These are phyloP conservation scores for Lampris megalopsis DNA, from an alignment of 2,113 vertebrate genomes.

Conservation along the genomic window DNA sequence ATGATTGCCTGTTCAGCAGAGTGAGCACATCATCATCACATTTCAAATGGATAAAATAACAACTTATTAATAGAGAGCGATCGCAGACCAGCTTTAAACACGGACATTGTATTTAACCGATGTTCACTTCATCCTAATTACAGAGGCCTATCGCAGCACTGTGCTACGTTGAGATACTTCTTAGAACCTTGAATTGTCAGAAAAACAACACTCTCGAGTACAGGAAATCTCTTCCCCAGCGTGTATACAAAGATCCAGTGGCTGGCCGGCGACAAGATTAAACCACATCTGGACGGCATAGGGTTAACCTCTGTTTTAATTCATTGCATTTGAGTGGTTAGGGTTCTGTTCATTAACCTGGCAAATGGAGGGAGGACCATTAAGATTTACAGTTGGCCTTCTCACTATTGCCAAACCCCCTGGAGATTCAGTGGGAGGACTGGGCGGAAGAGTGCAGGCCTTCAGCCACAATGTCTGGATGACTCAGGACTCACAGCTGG, in stretches of 20 bases:
- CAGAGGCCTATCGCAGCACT: too few relatives aligned
- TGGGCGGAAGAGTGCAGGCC: conserved; percentile 24
- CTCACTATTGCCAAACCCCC: conserved; percentile 40
- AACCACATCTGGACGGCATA: conserved; percentile 2
- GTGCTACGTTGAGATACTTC: too few relatives aligned
- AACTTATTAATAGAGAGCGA: too few relatives aligned
- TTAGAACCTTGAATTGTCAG: not conserved
- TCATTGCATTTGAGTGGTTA: conserved; percentile 10
- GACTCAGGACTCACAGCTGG: conserved; percentile 54
- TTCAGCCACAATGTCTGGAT: conserved; percentile 7
- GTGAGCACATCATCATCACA: too few relatives aligned
- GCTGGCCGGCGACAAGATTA: conserved; percentile 11
- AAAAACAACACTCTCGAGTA: not conserved
- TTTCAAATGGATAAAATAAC: too few relatives aligned
- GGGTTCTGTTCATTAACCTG: conserved; percentile 43
- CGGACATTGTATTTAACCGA: too few relatives aligned
- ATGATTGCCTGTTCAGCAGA: too few relatives aligned
- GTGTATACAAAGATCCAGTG: conserved; percentile 4
- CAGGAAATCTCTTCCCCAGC: not conserved
- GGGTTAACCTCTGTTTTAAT: conserved; percentile 38
- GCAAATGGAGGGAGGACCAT: conserved; percentile 33
- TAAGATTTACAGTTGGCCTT: conserved; percentile 56
- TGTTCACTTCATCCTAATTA: too few relatives aligned
- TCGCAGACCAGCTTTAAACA: too few relatives aligned
- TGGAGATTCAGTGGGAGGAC: conserved; percentile 30